Evolutionary conservation across 2,797 vertebrate species (phyloP).

Genomic region (Coilia nasus): DNA sequence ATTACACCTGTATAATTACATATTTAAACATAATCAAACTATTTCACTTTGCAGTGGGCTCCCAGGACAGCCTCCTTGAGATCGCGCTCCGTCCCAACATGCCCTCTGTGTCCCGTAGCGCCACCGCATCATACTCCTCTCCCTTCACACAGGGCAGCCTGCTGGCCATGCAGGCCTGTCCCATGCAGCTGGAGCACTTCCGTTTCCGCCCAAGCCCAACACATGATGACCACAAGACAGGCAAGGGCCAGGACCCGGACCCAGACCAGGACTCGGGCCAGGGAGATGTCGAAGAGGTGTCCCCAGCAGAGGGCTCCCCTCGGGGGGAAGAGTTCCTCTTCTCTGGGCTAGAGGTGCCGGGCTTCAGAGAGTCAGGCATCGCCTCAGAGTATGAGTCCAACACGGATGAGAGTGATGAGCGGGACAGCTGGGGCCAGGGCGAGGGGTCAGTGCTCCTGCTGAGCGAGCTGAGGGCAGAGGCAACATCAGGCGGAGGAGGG

Average conservation of each 20-base stretch:
- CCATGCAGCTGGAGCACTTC: conserved; percentile 88
- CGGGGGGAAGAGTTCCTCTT: conserved; percentile 75
- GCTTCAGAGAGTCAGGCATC: conserved; percentile 93
- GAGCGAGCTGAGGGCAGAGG: conserved; percentile 26
- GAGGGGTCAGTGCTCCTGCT: conserved; percentile 57
- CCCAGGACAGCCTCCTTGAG: conserved; percentile 96
- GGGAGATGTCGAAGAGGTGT: conserved; percentile 67
- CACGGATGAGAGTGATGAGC: conserved; percentile 92
- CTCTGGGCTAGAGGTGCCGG: conserved; percentile 89
- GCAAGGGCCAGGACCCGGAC: conserved; percentile 63
- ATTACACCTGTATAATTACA: not conserved
- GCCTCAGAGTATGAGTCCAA: conserved; percentile 94
- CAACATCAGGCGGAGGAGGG: not conserved
- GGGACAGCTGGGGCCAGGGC: conserved; percentile 89
- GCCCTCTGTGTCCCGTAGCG: conserved; percentile 73
- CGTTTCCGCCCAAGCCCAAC: conserved; percentile 76
- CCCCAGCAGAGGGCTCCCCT: conserved; percentile 59
- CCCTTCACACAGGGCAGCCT: conserved; percentile 77
- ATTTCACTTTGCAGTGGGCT: conserved; percentile 79
- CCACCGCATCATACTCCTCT: conserved; percentile 78
- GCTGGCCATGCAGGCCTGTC: conserved; percentile 79
- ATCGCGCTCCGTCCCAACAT: conserved; percentile 90
- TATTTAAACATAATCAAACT: not conserved
- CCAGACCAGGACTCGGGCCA: conserved; percentile 64
- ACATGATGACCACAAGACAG: conserved; percentile 56